Conservation (phyloP, 2,888 invertebrate species). For the Oxyscelio sp. region DNA sequence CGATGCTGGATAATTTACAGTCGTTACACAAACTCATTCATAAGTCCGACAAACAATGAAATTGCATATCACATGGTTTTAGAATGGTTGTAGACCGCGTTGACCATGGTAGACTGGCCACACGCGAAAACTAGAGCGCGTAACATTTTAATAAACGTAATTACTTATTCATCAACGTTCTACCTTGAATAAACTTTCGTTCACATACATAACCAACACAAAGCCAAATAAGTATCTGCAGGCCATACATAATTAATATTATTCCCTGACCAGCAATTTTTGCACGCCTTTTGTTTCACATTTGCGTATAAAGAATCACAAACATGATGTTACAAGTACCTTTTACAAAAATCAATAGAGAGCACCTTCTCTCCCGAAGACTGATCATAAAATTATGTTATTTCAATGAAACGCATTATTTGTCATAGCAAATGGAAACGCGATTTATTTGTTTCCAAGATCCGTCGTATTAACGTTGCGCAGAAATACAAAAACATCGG, state of each 20-base stretch:
- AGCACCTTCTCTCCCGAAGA: no score
- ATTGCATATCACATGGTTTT: constrained; percentile 46
- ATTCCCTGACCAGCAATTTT: constrained; percentile 4
- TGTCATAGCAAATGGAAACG: no score
- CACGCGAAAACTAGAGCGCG: constrained; percentile 87
- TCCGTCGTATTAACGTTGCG: no score
- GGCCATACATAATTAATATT: constrained; percentile 26
- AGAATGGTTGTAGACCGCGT: constrained; percentile 30
- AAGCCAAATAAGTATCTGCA: constrained; percentile 41
- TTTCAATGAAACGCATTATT: no score
- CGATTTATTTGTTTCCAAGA: no score
- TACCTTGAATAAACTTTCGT: constrained; percentile 44
- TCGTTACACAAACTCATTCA: constrained; percentile 43
- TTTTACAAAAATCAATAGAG: no score
- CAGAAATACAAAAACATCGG: no score
- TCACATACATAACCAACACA: constrained; percentile 19
- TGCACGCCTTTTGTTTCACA: no score
- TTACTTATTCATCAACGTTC: constrained; percentile 82
- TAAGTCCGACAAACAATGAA: constrained; percentile 51
- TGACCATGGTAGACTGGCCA: constrained; percentile 79
- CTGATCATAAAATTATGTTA: no score
- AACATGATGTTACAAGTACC: no score
- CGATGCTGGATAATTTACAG: constrained; percentile 15
- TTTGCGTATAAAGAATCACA: no score
- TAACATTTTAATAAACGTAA: constrained; percentile 88